Conservation (phyloP, 2,888 invertebrate genomes). For the Bedellia somnulentella region DNA sequence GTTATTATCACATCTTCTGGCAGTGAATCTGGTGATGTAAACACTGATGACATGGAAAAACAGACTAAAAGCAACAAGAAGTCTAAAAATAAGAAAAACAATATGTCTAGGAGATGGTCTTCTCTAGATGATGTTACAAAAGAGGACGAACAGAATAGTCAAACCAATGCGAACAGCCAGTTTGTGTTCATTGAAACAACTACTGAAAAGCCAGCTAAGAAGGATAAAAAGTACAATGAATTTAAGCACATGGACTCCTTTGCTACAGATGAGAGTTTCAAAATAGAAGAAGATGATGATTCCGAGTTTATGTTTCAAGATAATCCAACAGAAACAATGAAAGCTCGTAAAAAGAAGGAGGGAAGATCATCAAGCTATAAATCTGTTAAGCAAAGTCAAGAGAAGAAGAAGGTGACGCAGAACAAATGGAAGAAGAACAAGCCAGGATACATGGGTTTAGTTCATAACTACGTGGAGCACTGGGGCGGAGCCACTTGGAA, state of each 20-base stretch:
- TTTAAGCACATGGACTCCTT: slow-evolving; percentile 19
- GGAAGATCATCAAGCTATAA: slow-evolving; percentile 31
- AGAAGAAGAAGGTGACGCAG: slow-evolving; percentile 49
- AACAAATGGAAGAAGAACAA: slow-evolving; percentile 37
- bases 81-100: slow-evolving; percentile 43
- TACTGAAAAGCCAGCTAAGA: slow-evolving; percentile 37
- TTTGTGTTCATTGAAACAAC: slow-evolving; percentile 40
- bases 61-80: slow-evolving; percentile 35
- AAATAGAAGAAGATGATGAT: slow-evolving; percentile 28
- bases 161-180: slow-evolving; percentile 32
- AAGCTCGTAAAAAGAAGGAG: slow-evolving; percentile 52
- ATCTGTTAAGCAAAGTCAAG: slow-evolving; percentile 28
- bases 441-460: slow-evolving; percentile 41
- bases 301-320: slow-evolving; percentile 33
- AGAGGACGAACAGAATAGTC: slow-evolving; percentile 31
- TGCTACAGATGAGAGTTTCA: slow-evolving; percentile 26
- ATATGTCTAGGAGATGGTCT: slow-evolving; percentile 60
- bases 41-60: slow-evolving; percentile 41
- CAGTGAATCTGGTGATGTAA: slow-evolving; percentile 51
- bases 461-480: slow-evolving; percentile 46
- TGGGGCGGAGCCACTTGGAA: slow-evolving; percentile 63
- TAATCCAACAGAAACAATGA: slow-evolving; percentile 27
- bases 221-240: slow-evolving; percentile 31
- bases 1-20: slow-evolving; percentile 42
- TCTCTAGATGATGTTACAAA: slow-evolving; percentile 57